Conservation (phyloP, 2,888 invertebrate genomes). For the Dryobota labecula region DNA sequence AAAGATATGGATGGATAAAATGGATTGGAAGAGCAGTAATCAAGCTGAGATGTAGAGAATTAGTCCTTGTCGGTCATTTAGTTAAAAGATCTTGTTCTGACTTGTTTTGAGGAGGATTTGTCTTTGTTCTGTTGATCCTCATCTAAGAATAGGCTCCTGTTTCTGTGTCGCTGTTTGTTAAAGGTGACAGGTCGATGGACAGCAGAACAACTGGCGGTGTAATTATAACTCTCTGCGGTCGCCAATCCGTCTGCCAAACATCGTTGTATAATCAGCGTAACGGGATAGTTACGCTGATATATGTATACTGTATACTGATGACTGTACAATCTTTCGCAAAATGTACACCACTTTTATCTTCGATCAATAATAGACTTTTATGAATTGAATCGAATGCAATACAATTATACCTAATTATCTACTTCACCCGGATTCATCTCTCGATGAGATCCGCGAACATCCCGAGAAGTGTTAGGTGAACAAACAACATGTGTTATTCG, state of each 20-base stretch:
- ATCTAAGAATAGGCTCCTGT: slow-evolving; percentile 29
- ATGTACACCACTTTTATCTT: no score
- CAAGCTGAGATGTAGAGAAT: slow-evolving; percentile 48
- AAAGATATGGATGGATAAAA: slow-evolving; percentile 66
- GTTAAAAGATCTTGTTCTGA: slow-evolving; percentile 26
- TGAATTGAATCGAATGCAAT: slow-evolving; percentile 31
- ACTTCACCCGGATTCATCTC: slow-evolving; percentile 16
- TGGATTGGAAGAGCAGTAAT: slow-evolving; percentile 58
- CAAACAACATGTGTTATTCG: slow-evolving; percentile 36
- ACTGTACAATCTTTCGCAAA: slow-evolving; percentile 1
- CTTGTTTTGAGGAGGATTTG: slow-evolving; percentile 20
- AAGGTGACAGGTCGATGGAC: slow-evolving; percentile 48
- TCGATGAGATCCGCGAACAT: slow-evolving; percentile 12
- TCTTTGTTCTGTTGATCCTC: slow-evolving; percentile 23
- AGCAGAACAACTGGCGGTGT: slow-evolving; percentile 29
- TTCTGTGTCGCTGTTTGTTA: slow-evolving; percentile 28
- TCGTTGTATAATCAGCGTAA: slow-evolving; percentile 21
- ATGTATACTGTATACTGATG: no score
- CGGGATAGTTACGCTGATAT: no score
- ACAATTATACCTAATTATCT: slow-evolving; percentile 1
- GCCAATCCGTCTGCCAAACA: slow-evolving; percentile 56
- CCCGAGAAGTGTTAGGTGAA: slow-evolving; percentile 14
- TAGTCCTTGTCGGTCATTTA: slow-evolving; percentile 55
- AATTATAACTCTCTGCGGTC: slow-evolving; percentile 45
- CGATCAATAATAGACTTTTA: no score